Evolutionary conservation across 2,113 vertebrate species (phyloP).

Genomic region (Eurystomus gularis): DNA sequence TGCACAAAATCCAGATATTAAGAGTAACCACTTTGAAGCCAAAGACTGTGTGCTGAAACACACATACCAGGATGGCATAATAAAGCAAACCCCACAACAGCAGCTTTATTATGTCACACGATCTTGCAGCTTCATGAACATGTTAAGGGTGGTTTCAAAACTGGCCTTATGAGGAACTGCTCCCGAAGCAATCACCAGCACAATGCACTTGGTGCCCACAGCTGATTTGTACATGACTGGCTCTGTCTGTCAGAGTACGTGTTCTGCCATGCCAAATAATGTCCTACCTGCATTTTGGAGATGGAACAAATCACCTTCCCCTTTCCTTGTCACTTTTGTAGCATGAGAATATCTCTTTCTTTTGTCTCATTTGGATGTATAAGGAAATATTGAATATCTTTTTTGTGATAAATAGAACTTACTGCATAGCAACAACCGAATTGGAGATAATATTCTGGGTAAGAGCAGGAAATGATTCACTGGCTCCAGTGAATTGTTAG

Average conservation of each 20-base stretch:
- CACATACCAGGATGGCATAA: background rate
- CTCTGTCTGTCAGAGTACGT: background rate
- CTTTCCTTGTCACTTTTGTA: background rate
- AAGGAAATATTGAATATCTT: background rate
- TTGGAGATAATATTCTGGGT: background rate
- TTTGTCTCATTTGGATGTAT: background rate
- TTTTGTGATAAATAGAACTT: background rate
- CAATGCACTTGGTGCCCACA: background rate
- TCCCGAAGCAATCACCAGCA: background rate
- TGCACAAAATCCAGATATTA: background rate
- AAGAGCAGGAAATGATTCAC: background rate
- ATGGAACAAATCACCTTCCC: background rate
- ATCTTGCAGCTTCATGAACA: background rate
- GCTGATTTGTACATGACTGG: background rate
- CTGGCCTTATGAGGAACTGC: background rate
- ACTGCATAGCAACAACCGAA: background rate
- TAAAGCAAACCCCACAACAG: background rate
- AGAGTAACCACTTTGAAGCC: background rate
- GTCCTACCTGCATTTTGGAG: background rate
- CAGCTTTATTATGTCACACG: background rate
- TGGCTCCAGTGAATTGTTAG: background rate
- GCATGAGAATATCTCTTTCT: background rate
- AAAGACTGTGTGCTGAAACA: background rate
- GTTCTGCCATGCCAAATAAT: background rate
- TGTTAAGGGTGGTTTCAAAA: background rate